A percentile compares a stretch with the other conserved stretches of the same genome.
Conservation (phyloP, 53 echinoderm and acorn worm species). For the Echinometra lucunter region DNA sequence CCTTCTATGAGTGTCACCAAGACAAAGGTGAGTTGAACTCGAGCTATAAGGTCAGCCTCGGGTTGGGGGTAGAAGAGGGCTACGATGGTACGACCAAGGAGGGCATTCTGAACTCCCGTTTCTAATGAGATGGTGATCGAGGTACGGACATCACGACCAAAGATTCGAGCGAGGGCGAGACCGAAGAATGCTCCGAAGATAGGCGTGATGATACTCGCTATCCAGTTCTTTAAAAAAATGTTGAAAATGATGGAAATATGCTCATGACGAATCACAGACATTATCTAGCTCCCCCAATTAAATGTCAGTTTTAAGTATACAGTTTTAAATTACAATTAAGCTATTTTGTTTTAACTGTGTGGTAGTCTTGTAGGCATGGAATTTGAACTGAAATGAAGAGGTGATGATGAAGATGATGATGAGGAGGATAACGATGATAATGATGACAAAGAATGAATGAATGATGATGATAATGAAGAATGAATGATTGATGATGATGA, state of each 20-base stretch:
- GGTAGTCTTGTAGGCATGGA: too few species aligned
- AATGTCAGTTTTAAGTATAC: too few species aligned
- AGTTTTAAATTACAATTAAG: too few species aligned
- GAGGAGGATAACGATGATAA: background rate
- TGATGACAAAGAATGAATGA: too few species aligned
- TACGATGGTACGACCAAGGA: constrained; percentile 87
- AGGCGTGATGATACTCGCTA: constrained; percentile 79
- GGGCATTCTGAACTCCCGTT: constrained; percentile 93
- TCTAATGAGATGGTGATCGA: constrained; percentile 91
- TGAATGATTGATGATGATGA: background rate
- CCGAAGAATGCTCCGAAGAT: constrained; percentile 86
- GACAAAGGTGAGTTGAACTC: constrained; percentile 81
- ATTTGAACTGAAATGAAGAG: background rate
- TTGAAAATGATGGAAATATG: background rate
- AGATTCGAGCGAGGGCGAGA: constrained; percentile 84
- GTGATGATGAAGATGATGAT: background rate
- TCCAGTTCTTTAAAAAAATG: constrained; percentile 75
- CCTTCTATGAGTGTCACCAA: constrained; percentile 87
- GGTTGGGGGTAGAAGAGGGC: constrained; percentile 87
- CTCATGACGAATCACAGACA: background rate
- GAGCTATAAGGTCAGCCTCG: constrained; percentile 91
- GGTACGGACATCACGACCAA: constrained; percentile 72
- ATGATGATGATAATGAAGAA: background rate
- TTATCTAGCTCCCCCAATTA: background rate
- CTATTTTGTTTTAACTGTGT: too few species aligned